Evolutionary conservation across 2,888 invertebrate genomes (phyloP).

Genomic region (Drosophila macrospina): DNA sequence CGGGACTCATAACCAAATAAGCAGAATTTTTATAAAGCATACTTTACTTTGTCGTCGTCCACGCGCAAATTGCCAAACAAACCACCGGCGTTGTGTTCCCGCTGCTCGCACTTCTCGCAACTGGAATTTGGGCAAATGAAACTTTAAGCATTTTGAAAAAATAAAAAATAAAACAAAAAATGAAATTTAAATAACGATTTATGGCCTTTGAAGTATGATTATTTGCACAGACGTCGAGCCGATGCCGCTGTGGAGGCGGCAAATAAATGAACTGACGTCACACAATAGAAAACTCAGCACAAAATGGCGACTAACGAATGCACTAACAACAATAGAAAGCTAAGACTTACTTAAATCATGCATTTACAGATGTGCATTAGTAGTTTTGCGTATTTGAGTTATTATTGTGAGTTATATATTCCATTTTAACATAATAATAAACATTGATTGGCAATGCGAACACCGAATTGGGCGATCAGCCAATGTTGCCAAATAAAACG

Average conservation of each 20-base stretch:
- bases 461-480: no score
- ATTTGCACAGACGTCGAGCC: conserved; percentile 58
- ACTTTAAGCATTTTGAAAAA: conserved; percentile 73
- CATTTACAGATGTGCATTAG: no score
- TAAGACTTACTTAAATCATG: no score
- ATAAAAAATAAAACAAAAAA: conserved; percentile 82
- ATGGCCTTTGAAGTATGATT: conserved; percentile 81
- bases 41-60: conserved; percentile 49
- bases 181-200: conserved; percentile 83
- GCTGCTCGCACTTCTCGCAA: not conserved
- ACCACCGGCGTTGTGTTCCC: conserved; percentile 21
- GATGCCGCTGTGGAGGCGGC: conserved; percentile 21
- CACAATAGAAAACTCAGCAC: conserved; percentile 2
- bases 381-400: no score
- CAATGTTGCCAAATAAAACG: no score
- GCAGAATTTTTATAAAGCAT: conserved; percentile 66
- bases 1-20: conserved; percentile 76
- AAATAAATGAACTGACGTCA: conserved; percentile 43
- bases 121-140: conserved; percentile 66
- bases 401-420: no score
- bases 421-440: no score
- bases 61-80: conserved; percentile 59
- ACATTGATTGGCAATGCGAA: no score
- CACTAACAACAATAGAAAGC: conserved; percentile 17
- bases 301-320: conserved; percentile 20